A percentile compares a stretch with the other conserved stretches of the same genome.
phyloP scores from a whole-genome alignment of 2,888 invertebrate species.

The Atethmia centrago region DNA sequence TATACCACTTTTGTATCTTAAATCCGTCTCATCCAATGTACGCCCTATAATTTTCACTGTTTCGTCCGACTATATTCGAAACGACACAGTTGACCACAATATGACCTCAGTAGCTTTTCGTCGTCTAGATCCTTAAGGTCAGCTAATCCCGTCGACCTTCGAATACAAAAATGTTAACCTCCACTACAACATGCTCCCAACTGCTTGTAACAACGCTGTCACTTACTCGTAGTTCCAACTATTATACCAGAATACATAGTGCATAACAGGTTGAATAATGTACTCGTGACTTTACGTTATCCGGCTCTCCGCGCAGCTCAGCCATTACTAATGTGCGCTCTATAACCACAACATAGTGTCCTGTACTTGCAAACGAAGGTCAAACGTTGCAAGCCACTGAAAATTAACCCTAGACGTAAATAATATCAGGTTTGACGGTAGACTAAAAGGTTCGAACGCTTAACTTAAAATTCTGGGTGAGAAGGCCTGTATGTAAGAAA shows the following conservation, averaged over 20 bases:
- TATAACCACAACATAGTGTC: slow-evolving; percentile 21
- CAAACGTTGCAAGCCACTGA: slow-evolving; percentile 25
- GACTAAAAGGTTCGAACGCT: slow-evolving; percentile 10
- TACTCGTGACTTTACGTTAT: slow-evolving; percentile 21
- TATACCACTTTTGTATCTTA: background rate
- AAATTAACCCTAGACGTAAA: slow-evolving; percentile 31
- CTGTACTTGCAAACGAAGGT: slow-evolving; percentile 39
- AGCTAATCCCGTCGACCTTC: background rate
- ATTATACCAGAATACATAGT: slow-evolving; percentile 36
- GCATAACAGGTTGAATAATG: slow-evolving; percentile 50
- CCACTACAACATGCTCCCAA: slow-evolving; percentile 13
- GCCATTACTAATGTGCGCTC: slow-evolving; percentile 54
- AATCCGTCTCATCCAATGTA: background rate
- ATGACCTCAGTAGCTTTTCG: background rate
- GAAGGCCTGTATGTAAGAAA: background rate
- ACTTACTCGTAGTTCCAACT: slow-evolving; percentile 47
- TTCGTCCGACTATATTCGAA: background rate
- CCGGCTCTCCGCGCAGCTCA: slow-evolving; percentile 43
- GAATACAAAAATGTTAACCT: slow-evolving; percentile 22
- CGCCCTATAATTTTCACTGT: slow-evolving; percentile 5
- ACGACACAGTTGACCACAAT: background rate
- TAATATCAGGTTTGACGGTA: background rate
- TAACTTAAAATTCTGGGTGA: slow-evolving; percentile 31
- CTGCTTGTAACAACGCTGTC: slow-evolving; percentile 25
- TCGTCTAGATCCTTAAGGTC: background rate